Conservation (phyloP, 1,140 invertebrate genomes). For the Melanaphis sacchari region DNA sequence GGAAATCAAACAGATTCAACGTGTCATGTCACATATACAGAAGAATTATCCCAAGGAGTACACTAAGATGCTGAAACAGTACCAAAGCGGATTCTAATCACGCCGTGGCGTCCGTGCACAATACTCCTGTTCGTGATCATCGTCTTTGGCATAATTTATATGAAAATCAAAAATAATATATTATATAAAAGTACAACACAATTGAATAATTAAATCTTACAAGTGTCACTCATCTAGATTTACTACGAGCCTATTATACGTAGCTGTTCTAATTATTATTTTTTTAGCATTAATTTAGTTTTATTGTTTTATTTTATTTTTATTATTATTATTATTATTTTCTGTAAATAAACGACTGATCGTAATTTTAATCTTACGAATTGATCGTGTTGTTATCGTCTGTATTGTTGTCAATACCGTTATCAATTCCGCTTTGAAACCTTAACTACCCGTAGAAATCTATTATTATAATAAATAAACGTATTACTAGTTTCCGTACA, state of each 20-base stretch:
- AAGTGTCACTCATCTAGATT: not conserved
- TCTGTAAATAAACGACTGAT: constrained; percentile 41
- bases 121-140: not conserved
- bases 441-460: not conserved
- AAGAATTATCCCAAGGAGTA: constrained; percentile 75
- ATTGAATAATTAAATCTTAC: not conserved
- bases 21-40: constrained; percentile 74
- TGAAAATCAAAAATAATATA: not conserved
- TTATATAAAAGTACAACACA: not conserved
- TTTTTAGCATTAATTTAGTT: not conserved
- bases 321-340: not conserved
- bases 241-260: not conserved
- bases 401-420: not conserved
- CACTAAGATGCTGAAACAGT: constrained; percentile 69
- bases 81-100: constrained; percentile 56
- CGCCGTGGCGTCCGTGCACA: not conserved
- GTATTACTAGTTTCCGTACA: not conserved
- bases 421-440: not conserved
- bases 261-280: not conserved
- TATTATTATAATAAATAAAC: not conserved
- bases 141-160: not conserved
- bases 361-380: not conserved
- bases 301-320: not conserved
- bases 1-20: constrained; percentile 74
- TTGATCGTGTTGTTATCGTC: not conserved